phyloP scores from a whole-genome alignment of 2,113 vertebrate genomes.

The Myocastor coypus region DNA sequence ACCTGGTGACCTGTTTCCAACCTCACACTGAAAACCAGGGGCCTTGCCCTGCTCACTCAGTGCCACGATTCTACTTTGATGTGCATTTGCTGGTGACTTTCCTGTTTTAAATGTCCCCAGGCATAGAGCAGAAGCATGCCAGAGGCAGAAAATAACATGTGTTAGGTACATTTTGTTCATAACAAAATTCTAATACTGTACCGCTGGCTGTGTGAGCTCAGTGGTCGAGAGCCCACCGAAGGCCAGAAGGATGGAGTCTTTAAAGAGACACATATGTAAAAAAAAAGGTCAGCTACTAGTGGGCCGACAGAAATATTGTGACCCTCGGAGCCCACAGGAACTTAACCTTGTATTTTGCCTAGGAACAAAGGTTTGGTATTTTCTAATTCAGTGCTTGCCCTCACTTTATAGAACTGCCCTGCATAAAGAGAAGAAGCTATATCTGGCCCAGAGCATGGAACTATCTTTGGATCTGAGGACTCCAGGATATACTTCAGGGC shows the following conservation, averaged over 20 bases:
- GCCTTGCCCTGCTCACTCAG: neutral
- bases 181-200: neutral
- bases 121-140: too few relatives aligned
- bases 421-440: neutral
- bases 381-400: neutral
- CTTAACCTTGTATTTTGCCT: neutral
- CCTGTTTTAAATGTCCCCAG: neutral
- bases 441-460: neutral
- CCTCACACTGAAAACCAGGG: neutral
- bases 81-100: neutral
- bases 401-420: neutral
- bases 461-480: neutral
- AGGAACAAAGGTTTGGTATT: neutral
- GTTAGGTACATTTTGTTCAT: neutral
- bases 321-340: neutral
- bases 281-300: neutral
- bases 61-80: neutral
- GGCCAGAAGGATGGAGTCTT: neutral
- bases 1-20: rapidly evolving
- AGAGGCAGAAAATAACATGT: neutral
- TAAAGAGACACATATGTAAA: neutral
- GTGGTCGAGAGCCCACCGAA: neutral
- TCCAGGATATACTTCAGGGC: rapidly evolving
- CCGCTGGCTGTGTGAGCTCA: neutral
- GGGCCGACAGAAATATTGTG: neutral